A percentile compares a stretch with the other conserved stretches of the same genome.
These are phyloP conservation scores for Phrynosoma blainvillii DNA, from an alignment of 2,113 vertebrate genomes.

Conservation along the genomic window DNA sequence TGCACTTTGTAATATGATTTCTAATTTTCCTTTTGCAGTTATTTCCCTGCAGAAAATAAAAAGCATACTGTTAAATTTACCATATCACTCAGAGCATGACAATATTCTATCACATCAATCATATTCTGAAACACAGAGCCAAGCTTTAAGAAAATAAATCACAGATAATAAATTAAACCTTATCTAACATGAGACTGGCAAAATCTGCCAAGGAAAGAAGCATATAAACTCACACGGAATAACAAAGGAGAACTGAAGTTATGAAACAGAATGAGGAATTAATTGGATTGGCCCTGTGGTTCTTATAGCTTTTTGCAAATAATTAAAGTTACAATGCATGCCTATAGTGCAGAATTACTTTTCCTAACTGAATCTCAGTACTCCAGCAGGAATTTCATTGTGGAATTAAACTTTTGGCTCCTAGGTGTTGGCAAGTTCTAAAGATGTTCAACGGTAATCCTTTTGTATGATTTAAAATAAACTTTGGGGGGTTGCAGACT, in stretches of 20 bases:
- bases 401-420: background rate
- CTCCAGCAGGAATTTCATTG: constrained; percentile 13
- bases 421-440: background rate
- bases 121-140: constrained; percentile 9
- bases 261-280: constrained; percentile 14
- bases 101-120: constrained; percentile 31
- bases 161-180: constrained; percentile 26
- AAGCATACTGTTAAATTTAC: constrained; percentile 11
- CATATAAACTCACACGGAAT: background rate
- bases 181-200: background rate
- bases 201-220: constrained; percentile 36
- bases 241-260: background rate
- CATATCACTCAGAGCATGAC: background rate
- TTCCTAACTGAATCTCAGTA: constrained; percentile 10
- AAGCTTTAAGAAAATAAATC: constrained; percentile 48
- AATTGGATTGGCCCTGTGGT: background rate
- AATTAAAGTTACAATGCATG: background rate
- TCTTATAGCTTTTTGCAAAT: constrained; percentile 26
- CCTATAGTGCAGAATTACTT: background rate
- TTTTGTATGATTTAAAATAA: background rate
- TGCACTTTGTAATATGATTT: background rate
- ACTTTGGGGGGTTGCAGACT: no score
- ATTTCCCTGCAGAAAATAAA: constrained; percentile 40
- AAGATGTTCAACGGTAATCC: background rate
- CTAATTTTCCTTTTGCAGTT: background rate